phyloP scores from a whole-genome alignment of 2,113 vertebrate genomes.

The Gallinago undulata region DNA sequence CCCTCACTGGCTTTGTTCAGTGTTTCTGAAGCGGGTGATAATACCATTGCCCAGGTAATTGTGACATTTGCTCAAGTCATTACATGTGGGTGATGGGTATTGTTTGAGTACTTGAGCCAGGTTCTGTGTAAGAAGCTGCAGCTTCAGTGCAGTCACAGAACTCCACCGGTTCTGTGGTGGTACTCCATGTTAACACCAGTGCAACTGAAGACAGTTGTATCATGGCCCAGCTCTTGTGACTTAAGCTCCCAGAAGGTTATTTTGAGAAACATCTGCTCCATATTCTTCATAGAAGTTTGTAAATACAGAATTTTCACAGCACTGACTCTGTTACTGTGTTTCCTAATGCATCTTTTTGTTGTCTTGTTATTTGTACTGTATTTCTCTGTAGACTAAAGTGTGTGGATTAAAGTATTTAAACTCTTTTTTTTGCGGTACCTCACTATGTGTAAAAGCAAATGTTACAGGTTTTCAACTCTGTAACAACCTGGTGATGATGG shows the following conservation, averaged over 20 bases:
- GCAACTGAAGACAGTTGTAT: not conserved
- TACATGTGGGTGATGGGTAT: not conserved
- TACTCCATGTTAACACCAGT: too few relatives aligned
- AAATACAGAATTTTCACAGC: not conserved
- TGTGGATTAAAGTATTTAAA: conserved; percentile 51
- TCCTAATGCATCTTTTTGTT: not conserved
- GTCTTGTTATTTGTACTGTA: conserved; percentile 10
- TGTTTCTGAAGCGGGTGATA: not conserved
- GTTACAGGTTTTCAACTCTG: not conserved
- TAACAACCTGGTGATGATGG: not conserved
- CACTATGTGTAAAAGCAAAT: not conserved
- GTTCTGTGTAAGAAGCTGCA: not conserved
- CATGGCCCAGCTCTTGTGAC: not conserved
- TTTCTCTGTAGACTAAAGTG: conserved; percentile 25
- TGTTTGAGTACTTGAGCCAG: not conserved
- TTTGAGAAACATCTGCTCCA: not conserved
- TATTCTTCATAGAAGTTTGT: not conserved
- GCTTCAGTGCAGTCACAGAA: not conserved
- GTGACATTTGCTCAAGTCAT: not conserved
- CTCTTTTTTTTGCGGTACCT: not conserved
- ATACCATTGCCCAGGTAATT: too few relatives aligned
- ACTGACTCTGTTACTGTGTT: not conserved
- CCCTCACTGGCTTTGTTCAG: not conserved
- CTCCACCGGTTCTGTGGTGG: not conserved
- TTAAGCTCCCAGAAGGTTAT: not conserved